Percentiles rank a stretch among this genome's conserved stretches.
These are phyloP conservation scores for Drosophila prosaltans DNA, from an alignment of 1,140 invertebrate genomes.

Conservation along the genomic window DNA sequence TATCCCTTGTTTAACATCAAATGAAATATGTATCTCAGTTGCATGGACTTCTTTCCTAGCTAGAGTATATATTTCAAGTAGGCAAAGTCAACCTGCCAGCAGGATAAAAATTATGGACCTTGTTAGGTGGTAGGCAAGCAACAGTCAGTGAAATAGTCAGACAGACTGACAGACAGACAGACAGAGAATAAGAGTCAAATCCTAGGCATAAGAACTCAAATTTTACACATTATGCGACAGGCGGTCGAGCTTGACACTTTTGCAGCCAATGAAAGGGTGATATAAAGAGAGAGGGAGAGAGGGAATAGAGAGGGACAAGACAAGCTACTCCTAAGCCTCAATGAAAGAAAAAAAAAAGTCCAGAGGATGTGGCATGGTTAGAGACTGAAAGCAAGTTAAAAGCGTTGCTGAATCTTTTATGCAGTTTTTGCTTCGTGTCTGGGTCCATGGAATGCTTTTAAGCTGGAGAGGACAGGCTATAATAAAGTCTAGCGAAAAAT, in stretches of 20 bases:
- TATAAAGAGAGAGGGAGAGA: conserved; percentile 21
- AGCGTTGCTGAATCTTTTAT: conserved; percentile 81
- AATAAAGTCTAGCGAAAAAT: conserved; percentile 78
- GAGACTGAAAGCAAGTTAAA: conserved; percentile 67
- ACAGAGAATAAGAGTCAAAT: conserved; percentile 38
- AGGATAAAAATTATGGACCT: conserved; percentile 57
- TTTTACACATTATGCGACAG: conserved; percentile 79
- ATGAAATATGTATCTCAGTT: neutral
- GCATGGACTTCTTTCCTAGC: neutral
- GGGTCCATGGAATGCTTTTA: conserved; percentile 69
- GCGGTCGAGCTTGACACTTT: conserved; percentile 70
- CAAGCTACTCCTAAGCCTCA: conserved; percentile 42
- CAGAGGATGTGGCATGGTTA: neutral
- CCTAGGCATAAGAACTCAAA: conserved; percentile 67
- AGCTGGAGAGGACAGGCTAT: conserved; percentile 62
- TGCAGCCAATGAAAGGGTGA: conserved; percentile 45
- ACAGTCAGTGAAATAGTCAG: conserved; percentile 10
- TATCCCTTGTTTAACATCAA: no score
- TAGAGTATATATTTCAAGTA: conserved; percentile 14
- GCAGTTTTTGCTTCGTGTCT: conserved; percentile 54
- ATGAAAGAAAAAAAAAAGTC: neutral
- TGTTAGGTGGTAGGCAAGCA: conserved; percentile 26
- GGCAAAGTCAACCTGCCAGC: conserved; percentile 35
- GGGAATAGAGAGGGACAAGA: conserved; percentile 11
- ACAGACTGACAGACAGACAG: conserved; percentile 29